These are phyloP conservation scores for Dinocampus coccinellae DNA, from an alignment of 2,888 invertebrate species.

Conservation along the genomic window DNA sequence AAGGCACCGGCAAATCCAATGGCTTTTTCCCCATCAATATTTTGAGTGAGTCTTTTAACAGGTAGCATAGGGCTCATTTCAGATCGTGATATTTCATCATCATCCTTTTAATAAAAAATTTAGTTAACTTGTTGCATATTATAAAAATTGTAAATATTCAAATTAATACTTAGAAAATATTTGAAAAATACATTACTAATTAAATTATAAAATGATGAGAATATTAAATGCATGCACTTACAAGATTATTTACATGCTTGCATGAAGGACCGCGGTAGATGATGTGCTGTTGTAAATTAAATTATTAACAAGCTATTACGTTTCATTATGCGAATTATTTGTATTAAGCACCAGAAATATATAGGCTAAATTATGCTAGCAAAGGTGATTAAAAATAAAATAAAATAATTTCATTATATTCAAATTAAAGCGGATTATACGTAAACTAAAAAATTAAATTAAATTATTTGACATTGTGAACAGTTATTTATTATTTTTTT, in stretches of 20 bases:
- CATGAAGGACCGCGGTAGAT: constrained; percentile 63
- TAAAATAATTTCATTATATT: no score
- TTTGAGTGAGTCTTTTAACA: constrained; percentile 49
- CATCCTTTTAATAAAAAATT: constrained; percentile 50
- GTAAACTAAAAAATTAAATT: no score
- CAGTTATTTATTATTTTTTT: no score
- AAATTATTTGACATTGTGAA: no score
- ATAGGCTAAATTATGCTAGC: not conserved
- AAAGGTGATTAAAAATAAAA: not conserved
- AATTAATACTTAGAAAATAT: no score
- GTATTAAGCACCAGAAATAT: constrained; percentile 11
- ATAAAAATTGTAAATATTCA: not conserved
- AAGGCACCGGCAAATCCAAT: constrained; percentile 85
- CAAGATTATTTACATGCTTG: constrained; percentile 58
- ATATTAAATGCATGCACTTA: constrained; percentile 64
- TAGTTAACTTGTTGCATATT: constrained; percentile 15
- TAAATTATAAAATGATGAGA: constrained; percentile 6
- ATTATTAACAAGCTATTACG: constrained; percentile 38
- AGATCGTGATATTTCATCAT: constrained; percentile 47
- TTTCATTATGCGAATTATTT: not conserved
- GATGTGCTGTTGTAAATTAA: constrained; percentile 63
- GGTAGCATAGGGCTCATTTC: constrained; percentile 68
- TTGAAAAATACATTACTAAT: no score
- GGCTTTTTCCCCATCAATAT: constrained; percentile 70
- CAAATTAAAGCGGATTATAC: no score